Conservation (phyloP, 2,113 vertebrate genomes). For the Cisticola juncidis region DNA sequence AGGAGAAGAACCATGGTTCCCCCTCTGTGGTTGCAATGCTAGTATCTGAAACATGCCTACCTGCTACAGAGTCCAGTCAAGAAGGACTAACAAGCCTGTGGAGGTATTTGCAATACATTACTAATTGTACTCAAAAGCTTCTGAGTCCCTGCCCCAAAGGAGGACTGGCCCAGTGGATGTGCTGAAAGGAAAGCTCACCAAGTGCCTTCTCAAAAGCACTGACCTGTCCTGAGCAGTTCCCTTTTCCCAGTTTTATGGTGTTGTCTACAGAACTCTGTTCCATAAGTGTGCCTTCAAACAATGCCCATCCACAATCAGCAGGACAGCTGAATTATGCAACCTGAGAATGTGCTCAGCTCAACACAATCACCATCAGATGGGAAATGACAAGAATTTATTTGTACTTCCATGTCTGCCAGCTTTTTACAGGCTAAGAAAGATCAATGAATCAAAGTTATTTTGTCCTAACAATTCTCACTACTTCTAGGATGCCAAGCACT, state of each 20-base stretch:
- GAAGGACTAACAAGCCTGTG: neutral
- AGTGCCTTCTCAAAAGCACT: neutral
- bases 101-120: neutral
- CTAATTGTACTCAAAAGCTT: neutral
- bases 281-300: neutral
- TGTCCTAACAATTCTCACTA: neutral
- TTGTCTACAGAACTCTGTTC: neutral
- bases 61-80: neutral
- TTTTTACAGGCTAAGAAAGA: neutral
- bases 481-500: neutral
- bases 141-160: neutral
- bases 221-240: neutral
- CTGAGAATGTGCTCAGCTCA: neutral
- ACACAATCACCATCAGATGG: neutral
- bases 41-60: neutral
- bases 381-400: neutral
- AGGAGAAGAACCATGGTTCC: neutral
- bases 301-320: neutral
- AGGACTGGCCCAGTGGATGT: neutral
- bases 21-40: fast-evolving
- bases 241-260: neutral
- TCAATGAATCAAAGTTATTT: slow-evolving; percentile 15
- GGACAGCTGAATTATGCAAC: neutral
- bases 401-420: neutral
- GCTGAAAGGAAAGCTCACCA: neutral